Evolutionary conservation across 2,113 vertebrate species (phyloP).

Genomic region (Lepus europaeus): DNA sequence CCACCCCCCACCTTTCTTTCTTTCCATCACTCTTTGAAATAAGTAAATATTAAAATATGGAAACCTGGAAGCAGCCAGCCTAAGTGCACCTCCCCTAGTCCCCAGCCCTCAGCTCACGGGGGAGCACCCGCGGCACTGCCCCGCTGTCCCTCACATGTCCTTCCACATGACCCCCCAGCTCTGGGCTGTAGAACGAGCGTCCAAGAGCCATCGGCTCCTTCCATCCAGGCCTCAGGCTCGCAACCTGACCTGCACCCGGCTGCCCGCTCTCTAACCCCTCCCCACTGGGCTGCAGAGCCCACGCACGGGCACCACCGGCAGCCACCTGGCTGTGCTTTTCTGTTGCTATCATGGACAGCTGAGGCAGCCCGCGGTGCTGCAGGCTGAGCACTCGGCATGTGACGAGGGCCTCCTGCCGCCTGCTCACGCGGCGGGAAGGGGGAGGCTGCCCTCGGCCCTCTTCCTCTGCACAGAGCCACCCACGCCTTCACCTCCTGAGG

Average conservation of each 20-base stretch:
- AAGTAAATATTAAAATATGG: background rate
- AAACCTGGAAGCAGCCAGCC: background rate
- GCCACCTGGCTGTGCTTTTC: background rate
- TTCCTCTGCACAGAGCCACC: background rate
- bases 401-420: background rate
- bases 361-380: background rate
- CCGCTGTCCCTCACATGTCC: background rate
- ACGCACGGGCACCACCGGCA: too few relatives aligned
- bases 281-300: too few relatives aligned
- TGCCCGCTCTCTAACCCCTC: background rate
- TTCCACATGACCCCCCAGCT: background rate
- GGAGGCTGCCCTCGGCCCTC: background rate
- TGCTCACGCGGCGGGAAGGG: too few relatives aligned
- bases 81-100: background rate
- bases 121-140: too few relatives aligned
- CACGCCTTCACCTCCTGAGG: background rate
- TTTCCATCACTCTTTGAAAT: too few relatives aligned
- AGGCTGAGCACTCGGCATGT: background rate
- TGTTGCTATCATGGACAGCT: slow-evolving; percentile 3
- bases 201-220: background rate
- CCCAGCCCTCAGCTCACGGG: too few relatives aligned
- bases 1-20: too few relatives aligned
- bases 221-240: background rate
- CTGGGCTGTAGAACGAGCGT: background rate
- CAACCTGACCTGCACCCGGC: background rate